phyloP scores from a whole-genome alignment of 2,113 vertebrate genomes.

The Heptranchias perlo region DNA sequence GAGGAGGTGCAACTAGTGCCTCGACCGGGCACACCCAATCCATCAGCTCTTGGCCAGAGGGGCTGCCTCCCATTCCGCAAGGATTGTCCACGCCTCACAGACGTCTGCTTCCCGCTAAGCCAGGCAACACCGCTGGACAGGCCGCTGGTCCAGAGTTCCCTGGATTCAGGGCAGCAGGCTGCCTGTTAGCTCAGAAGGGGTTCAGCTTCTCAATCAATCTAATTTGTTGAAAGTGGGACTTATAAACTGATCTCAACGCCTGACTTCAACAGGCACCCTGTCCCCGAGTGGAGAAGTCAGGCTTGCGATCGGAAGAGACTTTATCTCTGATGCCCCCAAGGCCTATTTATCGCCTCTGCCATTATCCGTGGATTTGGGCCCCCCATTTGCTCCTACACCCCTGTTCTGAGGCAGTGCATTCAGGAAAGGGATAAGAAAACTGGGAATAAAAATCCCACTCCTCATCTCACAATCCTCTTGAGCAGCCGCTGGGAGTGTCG shows the following conservation, averaged over 20 bases:
- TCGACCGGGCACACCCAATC: not conserved
- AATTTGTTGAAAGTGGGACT: not conserved
- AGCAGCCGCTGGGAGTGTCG: not conserved
- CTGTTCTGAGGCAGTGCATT: not conserved
- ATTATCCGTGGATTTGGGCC: too few relatives aligned
- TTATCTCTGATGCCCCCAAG: not conserved
- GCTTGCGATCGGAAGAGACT: not conserved
- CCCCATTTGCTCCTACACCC: not conserved
- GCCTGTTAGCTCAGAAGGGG: not conserved
- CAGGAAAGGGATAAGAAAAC: too few relatives aligned
- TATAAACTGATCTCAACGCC: too few relatives aligned
- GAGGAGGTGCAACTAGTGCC: not conserved
- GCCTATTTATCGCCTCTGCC: not conserved
- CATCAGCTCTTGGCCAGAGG: not conserved
- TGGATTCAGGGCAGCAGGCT: not conserved
- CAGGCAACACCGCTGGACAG: not conserved
- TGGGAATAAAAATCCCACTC: not conserved
- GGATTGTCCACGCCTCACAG: not conserved
- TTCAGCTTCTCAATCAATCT: not conserved
- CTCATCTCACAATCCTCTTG: not conserved
- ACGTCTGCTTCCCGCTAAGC: not conserved
- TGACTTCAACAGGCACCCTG: too few relatives aligned
- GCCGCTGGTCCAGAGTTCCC: not conserved
- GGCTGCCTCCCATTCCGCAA: not conserved
- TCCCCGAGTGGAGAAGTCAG: too few relatives aligned